These are phyloP conservation scores for Coregonus sp. DNA, from an alignment of 2,797 vertebrate species.

Conservation along the genomic window DNA sequence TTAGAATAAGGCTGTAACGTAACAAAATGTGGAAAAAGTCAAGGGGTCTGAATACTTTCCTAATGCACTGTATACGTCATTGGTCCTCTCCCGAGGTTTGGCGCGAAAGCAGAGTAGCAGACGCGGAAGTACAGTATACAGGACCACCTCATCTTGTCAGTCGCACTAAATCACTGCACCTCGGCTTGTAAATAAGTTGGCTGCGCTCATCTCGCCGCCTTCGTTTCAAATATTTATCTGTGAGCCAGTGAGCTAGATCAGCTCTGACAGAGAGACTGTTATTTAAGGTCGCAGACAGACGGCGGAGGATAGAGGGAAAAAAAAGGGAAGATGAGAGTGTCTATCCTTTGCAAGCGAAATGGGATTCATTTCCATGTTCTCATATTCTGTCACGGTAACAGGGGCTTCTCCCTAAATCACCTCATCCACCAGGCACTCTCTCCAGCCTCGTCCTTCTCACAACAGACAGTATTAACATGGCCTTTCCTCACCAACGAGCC, in stretches of 20 bases:
- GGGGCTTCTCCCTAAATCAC: slow-evolving; percentile 53
- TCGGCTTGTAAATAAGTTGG: slow-evolving; percentile 73
- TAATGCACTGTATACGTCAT: no score
- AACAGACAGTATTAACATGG: slow-evolving; percentile 54
- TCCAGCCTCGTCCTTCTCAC: background rate
- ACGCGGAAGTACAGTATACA: slow-evolving; percentile 61
- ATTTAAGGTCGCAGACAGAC: slow-evolving; percentile 81
- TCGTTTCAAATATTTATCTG: slow-evolving; percentile 82
- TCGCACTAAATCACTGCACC: slow-evolving; percentile 35
- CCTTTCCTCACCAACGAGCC: slow-evolving; percentile 46
- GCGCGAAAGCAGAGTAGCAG: background rate
- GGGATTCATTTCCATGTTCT: slow-evolving; percentile 79
- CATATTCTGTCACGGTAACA: slow-evolving; percentile 69
- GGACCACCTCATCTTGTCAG: slow-evolving; percentile 31
- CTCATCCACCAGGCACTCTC: slow-evolving; percentile 57
- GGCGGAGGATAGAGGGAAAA: slow-evolving; percentile 32
- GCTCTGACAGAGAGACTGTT: slow-evolving; percentile 80
- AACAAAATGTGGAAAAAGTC: no score
- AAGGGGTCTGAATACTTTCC: no score
- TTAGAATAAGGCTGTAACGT: no score
- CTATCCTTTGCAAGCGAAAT: slow-evolving; percentile 66
- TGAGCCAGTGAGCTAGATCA: slow-evolving; percentile 72
- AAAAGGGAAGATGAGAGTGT: slow-evolving; percentile 26
- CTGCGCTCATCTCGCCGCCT: slow-evolving; percentile 76
- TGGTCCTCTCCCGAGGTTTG: slow-evolving; percentile 16